phyloP scores from a whole-genome alignment of 2,888 invertebrate genomes.

The Eristalis tenax region DNA sequence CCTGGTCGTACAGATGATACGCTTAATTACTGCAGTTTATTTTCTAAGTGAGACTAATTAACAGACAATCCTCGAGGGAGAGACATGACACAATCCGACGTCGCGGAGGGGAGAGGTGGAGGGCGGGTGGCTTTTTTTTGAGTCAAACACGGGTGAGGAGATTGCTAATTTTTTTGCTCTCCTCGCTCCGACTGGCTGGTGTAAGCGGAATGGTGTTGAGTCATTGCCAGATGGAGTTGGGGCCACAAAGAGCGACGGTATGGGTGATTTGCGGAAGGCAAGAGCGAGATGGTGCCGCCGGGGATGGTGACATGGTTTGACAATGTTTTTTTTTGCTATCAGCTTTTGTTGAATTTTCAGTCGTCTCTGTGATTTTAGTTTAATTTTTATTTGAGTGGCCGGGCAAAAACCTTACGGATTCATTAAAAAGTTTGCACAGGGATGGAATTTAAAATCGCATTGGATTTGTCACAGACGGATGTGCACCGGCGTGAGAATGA shows the following conservation, averaged over 20 bases:
- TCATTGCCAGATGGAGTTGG: not conserved
- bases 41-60: constrained; percentile 81
- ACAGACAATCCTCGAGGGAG: constrained; percentile 76
- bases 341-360: constrained; percentile 56
- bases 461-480: not conserved
- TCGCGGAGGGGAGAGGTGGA: constrained; percentile 4
- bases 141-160: not conserved
- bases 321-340: constrained; percentile 58
- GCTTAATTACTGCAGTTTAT: constrained; percentile 81
- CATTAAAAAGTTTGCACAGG: constrained; percentile 70
- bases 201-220: not conserved
- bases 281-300: not conserved
- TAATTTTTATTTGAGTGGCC: constrained; percentile 68
- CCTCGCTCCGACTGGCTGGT: not conserved
- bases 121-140: constrained; percentile 19
- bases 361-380: constrained; percentile 70
- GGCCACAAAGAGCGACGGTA: constrained; percentile 11
- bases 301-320: constrained; percentile 55
- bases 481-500: too few species aligned
- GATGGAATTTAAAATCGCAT: constrained; percentile 67
- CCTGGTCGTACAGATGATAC: constrained; percentile 74
- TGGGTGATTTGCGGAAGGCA: constrained; percentile 61
- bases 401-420: constrained; percentile 69
- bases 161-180: constrained; percentile 6
- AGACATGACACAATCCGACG: constrained; percentile 62